Conservation (phyloP, 2,113 vertebrate species). For the Thalassarche chlororhynchos region DNA sequence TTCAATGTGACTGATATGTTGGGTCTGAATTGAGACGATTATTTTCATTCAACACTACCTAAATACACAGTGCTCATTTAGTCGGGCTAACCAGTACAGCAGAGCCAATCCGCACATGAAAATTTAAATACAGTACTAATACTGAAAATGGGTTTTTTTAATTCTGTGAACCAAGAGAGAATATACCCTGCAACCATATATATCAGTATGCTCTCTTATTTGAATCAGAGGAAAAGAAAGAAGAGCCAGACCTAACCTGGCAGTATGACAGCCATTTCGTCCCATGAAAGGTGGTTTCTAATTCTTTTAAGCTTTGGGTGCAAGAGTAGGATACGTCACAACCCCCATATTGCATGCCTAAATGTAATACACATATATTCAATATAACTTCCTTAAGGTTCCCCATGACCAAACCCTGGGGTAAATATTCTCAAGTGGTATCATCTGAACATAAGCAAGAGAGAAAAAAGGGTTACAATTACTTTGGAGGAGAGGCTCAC, state of each 20-base stretch:
- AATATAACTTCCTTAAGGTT: background rate
- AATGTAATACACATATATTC: background rate
- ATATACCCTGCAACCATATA: background rate
- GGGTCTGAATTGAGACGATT: conserved; percentile 43
- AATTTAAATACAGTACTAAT: background rate
- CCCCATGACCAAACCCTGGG: background rate
- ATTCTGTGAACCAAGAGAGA: background rate
- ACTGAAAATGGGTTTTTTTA: background rate
- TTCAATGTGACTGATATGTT: conserved; percentile 38
- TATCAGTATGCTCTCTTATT: background rate
- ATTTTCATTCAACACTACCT: conserved; percentile 55
- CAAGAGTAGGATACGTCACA: background rate
- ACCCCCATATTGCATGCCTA: background rate
- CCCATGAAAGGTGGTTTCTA: background rate
- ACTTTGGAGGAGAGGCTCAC: background rate
- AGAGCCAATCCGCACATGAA: background rate
- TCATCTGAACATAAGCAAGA: background rate
- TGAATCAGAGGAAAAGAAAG: background rate
- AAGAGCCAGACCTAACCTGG: background rate
- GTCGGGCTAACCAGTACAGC: background rate
- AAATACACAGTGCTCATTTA: conserved; percentile 35
- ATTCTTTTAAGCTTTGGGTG: background rate
- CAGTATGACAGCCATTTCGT: background rate
- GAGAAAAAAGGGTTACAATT: background rate
- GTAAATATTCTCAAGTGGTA: background rate